Percentiles rank a stretch among this genome's conserved stretches.
Evolutionary conservation across 1,140 invertebrate species (phyloP).

Genomic region (Drosophila sucinea): DNA sequence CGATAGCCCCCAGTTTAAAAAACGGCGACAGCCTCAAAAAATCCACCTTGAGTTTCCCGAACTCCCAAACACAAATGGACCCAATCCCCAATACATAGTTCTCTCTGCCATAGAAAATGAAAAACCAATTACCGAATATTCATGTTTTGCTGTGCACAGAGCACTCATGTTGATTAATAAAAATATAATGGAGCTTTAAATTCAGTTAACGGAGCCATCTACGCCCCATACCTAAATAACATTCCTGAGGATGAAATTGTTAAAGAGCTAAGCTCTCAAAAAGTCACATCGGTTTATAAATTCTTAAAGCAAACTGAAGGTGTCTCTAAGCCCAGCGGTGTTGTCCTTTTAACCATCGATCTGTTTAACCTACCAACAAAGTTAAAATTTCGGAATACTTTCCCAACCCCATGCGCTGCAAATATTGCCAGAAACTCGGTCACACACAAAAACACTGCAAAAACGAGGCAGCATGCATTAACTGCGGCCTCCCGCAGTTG

Average conservation of each 20-base stretch:
- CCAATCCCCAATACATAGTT: constrained; percentile 8
- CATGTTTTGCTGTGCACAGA: too few species aligned
- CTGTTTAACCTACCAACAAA: not conserved
- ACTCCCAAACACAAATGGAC: not conserved
- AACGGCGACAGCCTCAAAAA: not conserved
- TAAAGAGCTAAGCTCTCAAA: constrained; percentile 25
- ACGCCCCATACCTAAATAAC: constrained; percentile 23
- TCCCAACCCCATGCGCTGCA: constrained; percentile 13
- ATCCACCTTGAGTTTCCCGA: not conserved
- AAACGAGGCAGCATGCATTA: not conserved
- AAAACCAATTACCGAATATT: not conserved
- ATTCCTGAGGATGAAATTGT: constrained; percentile 32
- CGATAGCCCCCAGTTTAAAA: constrained; percentile 8
- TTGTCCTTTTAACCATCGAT: constrained; percentile 7
- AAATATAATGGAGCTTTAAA: constrained; percentile 25
- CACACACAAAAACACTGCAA: constrained; percentile 15
- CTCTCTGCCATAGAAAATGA: constrained; percentile 1
- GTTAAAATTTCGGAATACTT: constrained; percentile 1
- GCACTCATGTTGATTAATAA: not conserved
- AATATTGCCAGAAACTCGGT: constrained; percentile 14
- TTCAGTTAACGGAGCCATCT: constrained; percentile 10
- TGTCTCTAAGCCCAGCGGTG: constrained; percentile 2
- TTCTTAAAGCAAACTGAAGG: constrained; percentile 16
- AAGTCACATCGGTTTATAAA: constrained; percentile 27
- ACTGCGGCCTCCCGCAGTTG: too few species aligned